phyloP scores from a whole-genome alignment of 2,113 vertebrate species.

The Xerus inauris region DNA sequence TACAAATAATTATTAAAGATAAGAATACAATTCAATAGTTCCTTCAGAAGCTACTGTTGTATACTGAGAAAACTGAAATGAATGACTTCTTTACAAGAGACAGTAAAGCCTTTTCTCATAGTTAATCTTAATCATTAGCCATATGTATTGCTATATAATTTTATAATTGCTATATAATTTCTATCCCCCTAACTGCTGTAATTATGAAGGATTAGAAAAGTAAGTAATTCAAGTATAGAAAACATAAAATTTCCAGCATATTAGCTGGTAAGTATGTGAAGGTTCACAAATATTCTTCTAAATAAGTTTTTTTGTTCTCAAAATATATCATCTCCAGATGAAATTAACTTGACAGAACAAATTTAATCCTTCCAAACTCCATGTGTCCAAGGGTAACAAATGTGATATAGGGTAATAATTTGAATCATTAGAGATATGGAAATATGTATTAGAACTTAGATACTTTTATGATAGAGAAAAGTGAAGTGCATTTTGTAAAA shows the following conservation, averaged over 20 bases:
- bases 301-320: background rate
- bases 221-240: background rate
- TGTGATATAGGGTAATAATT: background rate
- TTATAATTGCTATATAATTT: background rate
- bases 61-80: background rate
- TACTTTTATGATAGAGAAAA: constrained; percentile 7
- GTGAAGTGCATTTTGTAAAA: background rate
- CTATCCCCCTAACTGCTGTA: background rate
- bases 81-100: background rate
- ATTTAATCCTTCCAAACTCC: background rate
- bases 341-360: background rate
- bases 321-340: constrained; percentile 24
- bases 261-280: background rate
- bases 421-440: background rate
- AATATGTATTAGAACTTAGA: background rate
- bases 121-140: background rate
- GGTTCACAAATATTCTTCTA: background rate
- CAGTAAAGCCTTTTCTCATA: background rate
- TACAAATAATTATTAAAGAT: background rate
- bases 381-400: background rate
- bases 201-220: constrained; percentile 2
- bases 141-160: background rate
- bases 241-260: background rate
- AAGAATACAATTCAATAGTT: background rate
- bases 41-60: background rate